Conservation (phyloP, 2,797 vertebrate genomes). For the Cyclopterus lumpus region DNA sequence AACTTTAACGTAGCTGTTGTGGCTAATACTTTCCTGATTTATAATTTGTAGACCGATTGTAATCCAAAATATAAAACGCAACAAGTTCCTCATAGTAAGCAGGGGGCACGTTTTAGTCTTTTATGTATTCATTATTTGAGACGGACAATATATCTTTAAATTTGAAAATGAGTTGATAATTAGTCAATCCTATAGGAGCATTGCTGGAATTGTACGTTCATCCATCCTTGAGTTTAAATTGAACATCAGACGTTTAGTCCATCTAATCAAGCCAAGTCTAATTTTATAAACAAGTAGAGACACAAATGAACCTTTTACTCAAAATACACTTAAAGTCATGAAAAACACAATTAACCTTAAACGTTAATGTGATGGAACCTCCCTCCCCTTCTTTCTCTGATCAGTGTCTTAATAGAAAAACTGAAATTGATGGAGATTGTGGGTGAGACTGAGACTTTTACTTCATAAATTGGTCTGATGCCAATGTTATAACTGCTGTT, state of each 20-base stretch:
- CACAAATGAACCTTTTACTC: slow-evolving; percentile 1
- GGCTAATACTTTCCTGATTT: not conserved
- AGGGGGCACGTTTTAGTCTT: not conserved
- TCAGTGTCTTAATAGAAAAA: slow-evolving; percentile 27
- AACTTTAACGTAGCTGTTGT: not conserved
- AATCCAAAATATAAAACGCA: not conserved
- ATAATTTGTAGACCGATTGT: not conserved
- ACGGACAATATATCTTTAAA: not conserved
- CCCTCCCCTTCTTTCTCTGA: slow-evolving; percentile 1
- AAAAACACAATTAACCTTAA: not conserved
- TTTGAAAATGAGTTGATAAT: not conserved
- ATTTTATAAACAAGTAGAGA: not conserved
- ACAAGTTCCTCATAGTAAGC: not conserved
- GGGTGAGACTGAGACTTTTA: slow-evolving; percentile 25
- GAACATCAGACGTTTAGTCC: not conserved
- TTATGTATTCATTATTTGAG: not conserved
- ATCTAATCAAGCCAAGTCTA: not conserved
- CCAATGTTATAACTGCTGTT: slow-evolving; percentile 12
- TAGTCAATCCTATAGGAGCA: not conserved
- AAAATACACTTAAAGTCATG: not conserved
- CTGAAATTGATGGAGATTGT: slow-evolving; percentile 19
- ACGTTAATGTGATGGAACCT: not conserved
- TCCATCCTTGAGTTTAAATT: not conserved
- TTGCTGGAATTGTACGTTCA: not conserved
- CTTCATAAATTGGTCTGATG: slow-evolving; percentile 39